These are phyloP conservation scores for Papilio elwesi DNA, from an alignment of 2,888 invertebrate genomes.

Conservation along the genomic window DNA sequence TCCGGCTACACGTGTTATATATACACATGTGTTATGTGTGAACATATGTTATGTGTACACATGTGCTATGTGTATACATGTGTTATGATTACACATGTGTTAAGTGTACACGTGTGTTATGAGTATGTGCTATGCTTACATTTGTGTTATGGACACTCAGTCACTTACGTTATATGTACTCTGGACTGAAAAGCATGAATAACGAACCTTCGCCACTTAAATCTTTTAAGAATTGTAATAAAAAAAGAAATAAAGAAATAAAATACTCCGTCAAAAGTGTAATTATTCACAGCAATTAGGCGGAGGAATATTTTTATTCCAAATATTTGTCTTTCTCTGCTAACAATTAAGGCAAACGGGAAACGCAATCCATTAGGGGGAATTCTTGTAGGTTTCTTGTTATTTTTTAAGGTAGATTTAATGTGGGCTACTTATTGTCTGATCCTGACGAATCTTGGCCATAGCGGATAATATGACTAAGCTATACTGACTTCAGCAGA, in stretches of 20 bases:
- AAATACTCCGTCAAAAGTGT: background rate
- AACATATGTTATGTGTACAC: no score
- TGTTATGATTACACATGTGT: no score
- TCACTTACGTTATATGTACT: no score
- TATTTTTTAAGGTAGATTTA: background rate
- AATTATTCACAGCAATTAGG: conserved; percentile 25
- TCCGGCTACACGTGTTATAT: no score
- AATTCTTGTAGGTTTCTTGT: background rate
- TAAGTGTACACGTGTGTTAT: no score
- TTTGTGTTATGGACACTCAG: no score
- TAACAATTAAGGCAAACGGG: conserved; percentile 15
- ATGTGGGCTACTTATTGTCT: background rate
- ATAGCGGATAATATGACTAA: background rate
- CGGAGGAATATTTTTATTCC: conserved; percentile 9
- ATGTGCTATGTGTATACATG: no score
- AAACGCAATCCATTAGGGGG: conserved; percentile 18
- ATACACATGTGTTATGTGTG: no score
- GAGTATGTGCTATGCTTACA: no score
- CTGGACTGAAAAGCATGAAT: no score
- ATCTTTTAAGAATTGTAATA: background rate
- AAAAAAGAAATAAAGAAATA: conserved; percentile 9
- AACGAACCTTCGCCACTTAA: background rate
- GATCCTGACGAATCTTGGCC: background rate
- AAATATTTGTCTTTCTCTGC: conserved; percentile 24
- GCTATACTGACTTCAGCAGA: no score